Percentiles rank a stretch among this genome's conserved stretches.
phyloP scores from a whole-genome alignment of 2,113 vertebrate genomes.

The Carassius gibelio region DNA sequence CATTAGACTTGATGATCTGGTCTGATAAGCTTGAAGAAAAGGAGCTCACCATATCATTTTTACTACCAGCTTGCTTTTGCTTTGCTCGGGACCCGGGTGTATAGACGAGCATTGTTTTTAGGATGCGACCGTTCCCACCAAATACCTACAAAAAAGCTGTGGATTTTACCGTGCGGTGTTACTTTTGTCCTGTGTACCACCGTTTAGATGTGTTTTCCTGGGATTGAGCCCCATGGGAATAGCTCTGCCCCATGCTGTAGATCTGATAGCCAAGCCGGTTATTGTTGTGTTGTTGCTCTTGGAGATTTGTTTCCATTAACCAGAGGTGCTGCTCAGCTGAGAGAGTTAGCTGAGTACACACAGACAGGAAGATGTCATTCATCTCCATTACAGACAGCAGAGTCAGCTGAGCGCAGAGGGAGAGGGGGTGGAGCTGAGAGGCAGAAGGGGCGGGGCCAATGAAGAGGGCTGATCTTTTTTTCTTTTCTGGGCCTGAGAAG shows the following conservation, averaged over 20 bases:
- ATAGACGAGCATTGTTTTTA: background rate
- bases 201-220: slow-evolving; percentile 26
- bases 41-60: background rate
- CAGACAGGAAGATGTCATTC: slow-evolving; percentile 54
- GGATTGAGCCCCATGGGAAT: slow-evolving; percentile 5
- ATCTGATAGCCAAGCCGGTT: slow-evolving; percentile 38
- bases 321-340: background rate
- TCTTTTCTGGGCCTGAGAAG: background rate
- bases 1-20: slow-evolving; percentile 12
- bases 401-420: slow-evolving; percentile 48
- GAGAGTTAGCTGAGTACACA: slow-evolving; percentile 47
- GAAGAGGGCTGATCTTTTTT: background rate
- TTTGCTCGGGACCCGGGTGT: background rate
- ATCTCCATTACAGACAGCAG: slow-evolving; percentile 42
- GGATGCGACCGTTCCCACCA: background rate
- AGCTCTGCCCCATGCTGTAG: background rate
- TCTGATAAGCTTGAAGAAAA: slow-evolving; percentile 24
- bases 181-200: background rate
- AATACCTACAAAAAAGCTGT: background rate
- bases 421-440: background rate
- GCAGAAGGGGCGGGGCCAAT: background rate
- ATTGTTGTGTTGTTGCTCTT: slow-evolving; percentile 34
- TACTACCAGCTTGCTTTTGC: background rate
- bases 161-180: background rate
- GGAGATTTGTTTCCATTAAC: slow-evolving; percentile 35